A percentile compares a stretch with the other conserved stretches of the same genome.
Conservation (phyloP, 2,113 vertebrate genomes). For the Epinephelus lanceolatus region DNA sequence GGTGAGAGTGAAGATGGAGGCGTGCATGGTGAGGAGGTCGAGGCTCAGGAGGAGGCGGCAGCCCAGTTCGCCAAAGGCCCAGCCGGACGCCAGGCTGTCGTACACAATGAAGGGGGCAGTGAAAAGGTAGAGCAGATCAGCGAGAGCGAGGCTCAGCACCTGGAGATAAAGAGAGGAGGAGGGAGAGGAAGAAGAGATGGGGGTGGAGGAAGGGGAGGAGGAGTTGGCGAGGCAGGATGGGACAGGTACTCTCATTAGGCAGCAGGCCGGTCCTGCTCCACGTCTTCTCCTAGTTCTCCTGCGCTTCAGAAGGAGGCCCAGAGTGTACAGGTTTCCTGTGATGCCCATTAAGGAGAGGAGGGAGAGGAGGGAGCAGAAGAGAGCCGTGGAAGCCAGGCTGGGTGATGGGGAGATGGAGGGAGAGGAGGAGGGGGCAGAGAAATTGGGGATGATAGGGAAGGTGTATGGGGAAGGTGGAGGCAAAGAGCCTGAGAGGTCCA, state of each 20-base stretch:
- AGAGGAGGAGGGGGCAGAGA: slow-evolving; percentile 74
- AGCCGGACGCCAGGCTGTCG: slow-evolving; percentile 87
- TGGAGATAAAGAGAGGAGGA: slow-evolving; percentile 86
- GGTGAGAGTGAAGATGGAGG: slow-evolving; percentile 89
- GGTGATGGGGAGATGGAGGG: slow-evolving; percentile 82
- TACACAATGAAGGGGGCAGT: slow-evolving; percentile 89
- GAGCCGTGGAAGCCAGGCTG: slow-evolving; percentile 83
- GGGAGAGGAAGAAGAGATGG: slow-evolving; percentile 72
- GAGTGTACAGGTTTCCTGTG: slow-evolving; percentile 88
- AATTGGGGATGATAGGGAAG: slow-evolving; percentile 65
- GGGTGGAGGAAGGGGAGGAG: slow-evolving; percentile 73
- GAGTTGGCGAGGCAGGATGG: slow-evolving; percentile 74
- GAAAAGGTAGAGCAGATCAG: slow-evolving; percentile 89
- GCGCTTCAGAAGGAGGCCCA: slow-evolving; percentile 84
- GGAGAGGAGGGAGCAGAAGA: slow-evolving; percentile 87
- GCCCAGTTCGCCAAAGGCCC: slow-evolving; percentile 88
- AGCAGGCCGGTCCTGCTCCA: slow-evolving; percentile 62
- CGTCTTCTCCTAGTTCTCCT: slow-evolving; percentile 74
- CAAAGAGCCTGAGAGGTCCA: slow-evolving; percentile 78
- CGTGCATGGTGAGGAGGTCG: slow-evolving; percentile 90
- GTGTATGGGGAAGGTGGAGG: slow-evolving; percentile 74
- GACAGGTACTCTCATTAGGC: slow-evolving; percentile 59
- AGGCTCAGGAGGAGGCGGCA: slow-evolving; percentile 88
- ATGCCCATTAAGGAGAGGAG: slow-evolving; percentile 87
- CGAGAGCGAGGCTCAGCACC: slow-evolving; percentile 88